Conservation (phyloP, 2,113 vertebrate genomes). For the Perognathus longimembris region DNA sequence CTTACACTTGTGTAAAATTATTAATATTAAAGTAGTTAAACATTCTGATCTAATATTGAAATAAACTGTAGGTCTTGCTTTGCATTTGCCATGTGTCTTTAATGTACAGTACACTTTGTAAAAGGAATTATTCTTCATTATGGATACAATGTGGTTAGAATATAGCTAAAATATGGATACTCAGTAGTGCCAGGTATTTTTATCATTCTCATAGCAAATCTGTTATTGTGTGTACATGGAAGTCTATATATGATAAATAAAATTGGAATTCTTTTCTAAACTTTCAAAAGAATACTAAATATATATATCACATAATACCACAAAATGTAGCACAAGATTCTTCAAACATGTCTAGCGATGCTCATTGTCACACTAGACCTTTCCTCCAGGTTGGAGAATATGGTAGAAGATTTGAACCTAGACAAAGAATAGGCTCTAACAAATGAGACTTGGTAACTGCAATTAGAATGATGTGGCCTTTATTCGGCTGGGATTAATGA, state of each 20-base stretch:
- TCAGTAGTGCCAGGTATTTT: neutral
- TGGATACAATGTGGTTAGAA: neutral
- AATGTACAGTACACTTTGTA: neutral
- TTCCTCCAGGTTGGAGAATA: conserved; percentile 30
- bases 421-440: neutral
- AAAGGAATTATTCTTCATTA: neutral
- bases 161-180: neutral
- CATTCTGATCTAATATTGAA: neutral
- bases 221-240: neutral
- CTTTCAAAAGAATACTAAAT: neutral
- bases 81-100: neutral
- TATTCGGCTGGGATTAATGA: conserved; percentile 64
- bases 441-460: conserved; percentile 12
- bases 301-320: no score
- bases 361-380: neutral
- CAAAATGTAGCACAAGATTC: no score
- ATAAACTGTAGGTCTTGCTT: neutral
- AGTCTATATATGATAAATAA: neutral
- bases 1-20: neutral
- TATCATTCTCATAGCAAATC: neutral
- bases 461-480: conserved; percentile 67
- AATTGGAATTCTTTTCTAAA: conserved; percentile 10
- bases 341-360: neutral
- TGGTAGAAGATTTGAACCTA: conserved; percentile 39
- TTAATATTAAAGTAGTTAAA: neutral